Base-by-base conservation (phyloP, 2,113 vertebrate species). In the Pionites leucogaster region DNA sequence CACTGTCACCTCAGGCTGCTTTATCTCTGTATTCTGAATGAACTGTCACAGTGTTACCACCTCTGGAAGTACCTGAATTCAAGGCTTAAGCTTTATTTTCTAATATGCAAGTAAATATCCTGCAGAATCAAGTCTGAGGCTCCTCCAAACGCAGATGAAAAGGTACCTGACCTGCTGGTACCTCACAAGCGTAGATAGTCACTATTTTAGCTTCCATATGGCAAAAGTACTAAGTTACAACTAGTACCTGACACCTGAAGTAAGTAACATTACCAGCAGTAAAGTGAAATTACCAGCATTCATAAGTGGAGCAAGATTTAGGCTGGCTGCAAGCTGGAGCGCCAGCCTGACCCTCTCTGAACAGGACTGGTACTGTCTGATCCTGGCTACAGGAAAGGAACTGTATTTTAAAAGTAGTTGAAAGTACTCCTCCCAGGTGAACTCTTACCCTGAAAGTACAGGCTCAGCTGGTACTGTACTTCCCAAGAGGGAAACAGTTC, bases 21-120 rank as follows among this genome's bases (percentile, higher is more conserved):
- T n/a, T 5, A 13, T 19, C 2, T 2, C 12, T 7, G 3, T 55
- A 8, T 42, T 77, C 23, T 41, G 41, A 67, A 63, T 53, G 49
- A 83, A 18, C n/a, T 22, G 64, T 67, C 19, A 15, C 0, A 0
- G 82, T 52, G 7, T 42, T 24, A 13, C 60, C 13, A 18, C 42
- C 79, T 80, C 77, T 64, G 83, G 49, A 93, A 96, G 96, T 97
- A 97, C 96, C 93, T 91, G 86, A 92, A 92, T 52, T 72, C 62
- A 83, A 77, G 44, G 64, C 46, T 87, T 84, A 55, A 68, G 68
- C 74, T 93, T 94, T 50, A 28, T 59, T 92, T 86, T 78, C 74
- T 71, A 75, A 42, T 10, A 71, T 0, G 6, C 33, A 63, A 90
- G 80, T 71, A 71, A 81, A 17, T 42, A 64, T 28, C 65, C 47